Percentiles rank a stretch among this genome's conserved stretches.
Conservation (phyloP, 2,113 vertebrate genomes). For the Mormyrus lacerda region DNA sequence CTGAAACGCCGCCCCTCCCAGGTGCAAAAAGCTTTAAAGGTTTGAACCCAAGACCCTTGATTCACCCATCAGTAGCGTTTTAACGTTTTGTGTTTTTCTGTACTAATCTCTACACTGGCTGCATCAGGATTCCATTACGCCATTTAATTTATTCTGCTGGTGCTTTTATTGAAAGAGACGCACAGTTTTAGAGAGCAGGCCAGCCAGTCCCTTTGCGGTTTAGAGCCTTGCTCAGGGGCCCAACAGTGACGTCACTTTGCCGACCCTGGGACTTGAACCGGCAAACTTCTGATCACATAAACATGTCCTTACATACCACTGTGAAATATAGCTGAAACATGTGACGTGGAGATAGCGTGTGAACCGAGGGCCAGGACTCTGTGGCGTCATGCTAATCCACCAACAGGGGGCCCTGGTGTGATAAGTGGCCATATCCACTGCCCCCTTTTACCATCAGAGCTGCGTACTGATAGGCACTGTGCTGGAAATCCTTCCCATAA, state of each 20-base stretch:
- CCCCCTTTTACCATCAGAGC: neutral
- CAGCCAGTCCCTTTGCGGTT: neutral
- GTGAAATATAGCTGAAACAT: neutral
- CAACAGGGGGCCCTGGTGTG: neutral
- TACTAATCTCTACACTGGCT: neutral
- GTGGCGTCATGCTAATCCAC: neutral
- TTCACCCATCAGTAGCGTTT: neutral
- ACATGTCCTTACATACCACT: neutral
- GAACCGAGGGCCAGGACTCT: neutral
- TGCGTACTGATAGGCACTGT: neutral
- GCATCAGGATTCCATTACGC: neutral
- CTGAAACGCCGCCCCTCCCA: too few relatives aligned
- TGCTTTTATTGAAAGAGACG: neutral
- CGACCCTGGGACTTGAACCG: neutral
- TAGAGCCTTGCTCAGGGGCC: neutral
- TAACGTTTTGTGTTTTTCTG: neutral
- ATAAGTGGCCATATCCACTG: neutral
- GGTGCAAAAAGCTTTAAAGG: too few relatives aligned
- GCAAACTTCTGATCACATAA: neutral
- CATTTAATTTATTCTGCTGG: neutral
- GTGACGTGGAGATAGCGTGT: neutral
- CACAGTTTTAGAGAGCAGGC: neutral
- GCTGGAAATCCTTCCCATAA: neutral
- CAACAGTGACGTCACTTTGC: neutral
- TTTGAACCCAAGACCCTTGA: too few relatives aligned